phyloP scores from a whole-genome alignment of 2,797 vertebrate species.

The Neostethus bicornis region DNA sequence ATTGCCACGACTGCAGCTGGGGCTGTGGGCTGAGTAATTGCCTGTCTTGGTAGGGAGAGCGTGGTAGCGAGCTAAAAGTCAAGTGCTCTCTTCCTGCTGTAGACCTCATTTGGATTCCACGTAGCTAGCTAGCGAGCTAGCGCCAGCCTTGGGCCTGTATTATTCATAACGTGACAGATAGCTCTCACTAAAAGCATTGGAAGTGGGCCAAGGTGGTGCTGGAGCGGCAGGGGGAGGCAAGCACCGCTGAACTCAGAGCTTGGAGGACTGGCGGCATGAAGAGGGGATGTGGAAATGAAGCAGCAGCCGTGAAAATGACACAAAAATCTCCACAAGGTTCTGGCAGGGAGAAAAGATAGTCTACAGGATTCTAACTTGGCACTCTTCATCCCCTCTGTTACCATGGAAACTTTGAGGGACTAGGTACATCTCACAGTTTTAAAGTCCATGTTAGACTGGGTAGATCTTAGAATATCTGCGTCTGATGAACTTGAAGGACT shows the following conservation, averaged over 20 bases:
- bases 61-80: slow-evolving; percentile 89
- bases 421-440: too few relatives aligned
- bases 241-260: slow-evolving; percentile 44
- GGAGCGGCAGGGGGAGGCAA: slow-evolving; percentile 59
- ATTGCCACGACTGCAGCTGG: slow-evolving; percentile 89
- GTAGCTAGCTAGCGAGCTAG: slow-evolving; percentile 75
- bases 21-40: slow-evolving; percentile 95
- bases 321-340: slow-evolving; percentile 38
- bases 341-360: neutral
- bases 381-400: too few relatives aligned
- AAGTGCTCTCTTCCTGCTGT: slow-evolving; percentile 94
- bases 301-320: slow-evolving; percentile 38
- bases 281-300: slow-evolving; percentile 29
- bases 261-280: slow-evolving; percentile 30
- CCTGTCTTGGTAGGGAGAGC: slow-evolving; percentile 90
- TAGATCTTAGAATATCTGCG: too few relatives aligned
- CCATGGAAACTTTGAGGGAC: too few relatives aligned
- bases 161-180: slow-evolving; percentile 99
- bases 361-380: too few relatives aligned
- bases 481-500: too few relatives aligned
- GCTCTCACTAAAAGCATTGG: slow-evolving; percentile 98
- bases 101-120: slow-evolving; percentile 97
- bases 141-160: slow-evolving; percentile 94
- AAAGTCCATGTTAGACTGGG: too few relatives aligned
- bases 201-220: slow-evolving; percentile 87